phyloP scores from a whole-genome alignment of 2,888 invertebrate genomes.

The Cylindroiulus punctatus region DNA sequence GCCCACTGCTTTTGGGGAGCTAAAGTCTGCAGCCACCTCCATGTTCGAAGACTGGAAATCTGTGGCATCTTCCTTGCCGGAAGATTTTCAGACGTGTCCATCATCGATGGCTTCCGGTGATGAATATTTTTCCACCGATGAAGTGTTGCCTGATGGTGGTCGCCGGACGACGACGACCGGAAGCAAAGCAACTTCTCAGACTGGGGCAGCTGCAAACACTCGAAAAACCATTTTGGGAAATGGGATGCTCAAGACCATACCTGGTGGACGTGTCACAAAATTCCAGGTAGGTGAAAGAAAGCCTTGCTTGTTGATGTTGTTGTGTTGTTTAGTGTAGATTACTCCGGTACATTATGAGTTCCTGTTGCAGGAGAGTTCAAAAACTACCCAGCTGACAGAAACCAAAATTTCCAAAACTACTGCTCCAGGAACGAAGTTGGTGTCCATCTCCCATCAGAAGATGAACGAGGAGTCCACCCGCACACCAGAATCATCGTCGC shows the following conservation, averaged over 20 bases:
- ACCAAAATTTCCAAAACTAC: conserved; percentile 24
- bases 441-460: conserved; percentile 20
- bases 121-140: conserved; percentile 55
- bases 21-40: conserved; percentile 46
- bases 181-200: background rate
- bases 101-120: conserved; percentile 52
- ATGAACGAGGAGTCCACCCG: background rate
- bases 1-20: conserved; percentile 7
- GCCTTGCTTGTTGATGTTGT: no score
- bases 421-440: conserved; percentile 24
- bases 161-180: background rate
- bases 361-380: background rate
- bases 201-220: background rate
- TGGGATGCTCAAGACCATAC: background rate
- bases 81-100: conserved; percentile 56
- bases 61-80: conserved; percentile 51
- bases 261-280: background rate
- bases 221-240: background rate
- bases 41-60: conserved; percentile 57
- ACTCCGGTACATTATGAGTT: background rate
- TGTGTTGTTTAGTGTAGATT: no score
- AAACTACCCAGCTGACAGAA: conserved; percentile 25
- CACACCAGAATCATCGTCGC: background rate
- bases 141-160: background rate
- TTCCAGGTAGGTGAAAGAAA: background rate